Percentiles rank a stretch among this genome's conserved stretches.
These are phyloP conservation scores for Matsumurasca onukii DNA, from an alignment of 1,140 invertebrate species.

Conservation along the genomic window DNA sequence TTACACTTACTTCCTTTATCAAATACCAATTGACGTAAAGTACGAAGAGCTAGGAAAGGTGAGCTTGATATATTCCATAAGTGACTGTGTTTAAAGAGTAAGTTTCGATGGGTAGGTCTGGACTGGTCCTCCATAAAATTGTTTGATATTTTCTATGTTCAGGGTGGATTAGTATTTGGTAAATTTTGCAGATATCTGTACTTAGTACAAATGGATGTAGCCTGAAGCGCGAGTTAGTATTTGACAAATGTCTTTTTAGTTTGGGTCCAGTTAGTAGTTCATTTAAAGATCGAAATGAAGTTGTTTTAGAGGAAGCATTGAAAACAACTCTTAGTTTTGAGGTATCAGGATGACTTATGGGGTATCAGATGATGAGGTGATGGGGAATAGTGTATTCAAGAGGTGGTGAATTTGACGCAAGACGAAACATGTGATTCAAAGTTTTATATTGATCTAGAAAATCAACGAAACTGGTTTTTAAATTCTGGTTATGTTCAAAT, in stretches of 20 bases:
- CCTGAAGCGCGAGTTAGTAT: background rate
- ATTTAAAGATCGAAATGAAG: background rate
- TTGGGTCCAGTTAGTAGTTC: background rate
- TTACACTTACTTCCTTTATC: background rate
- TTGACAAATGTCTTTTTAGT: background rate
- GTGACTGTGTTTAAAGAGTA: background rate
- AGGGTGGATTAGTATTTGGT: constrained; percentile 1
- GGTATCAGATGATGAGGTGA: too few species aligned
- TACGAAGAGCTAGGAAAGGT: background rate
- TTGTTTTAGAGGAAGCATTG: background rate
- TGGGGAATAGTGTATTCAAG: too few species aligned
- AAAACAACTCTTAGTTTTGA: background rate
- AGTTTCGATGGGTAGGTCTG: background rate
- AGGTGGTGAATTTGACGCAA: too few species aligned
- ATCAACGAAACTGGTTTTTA: background rate
- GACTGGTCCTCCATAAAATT: background rate
- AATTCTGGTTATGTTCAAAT: background rate
- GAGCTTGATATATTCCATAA: background rate
- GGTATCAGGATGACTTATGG: too few species aligned
- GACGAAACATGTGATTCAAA: background rate
- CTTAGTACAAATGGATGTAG: background rate
- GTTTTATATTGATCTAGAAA: too few species aligned
- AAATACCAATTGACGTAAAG: background rate
- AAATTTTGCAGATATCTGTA: background rate
- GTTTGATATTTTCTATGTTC: background rate